Base-by-base conservation (phyloP, 2,888 invertebrate genomes). In the Frankliniella fusca region DNA sequence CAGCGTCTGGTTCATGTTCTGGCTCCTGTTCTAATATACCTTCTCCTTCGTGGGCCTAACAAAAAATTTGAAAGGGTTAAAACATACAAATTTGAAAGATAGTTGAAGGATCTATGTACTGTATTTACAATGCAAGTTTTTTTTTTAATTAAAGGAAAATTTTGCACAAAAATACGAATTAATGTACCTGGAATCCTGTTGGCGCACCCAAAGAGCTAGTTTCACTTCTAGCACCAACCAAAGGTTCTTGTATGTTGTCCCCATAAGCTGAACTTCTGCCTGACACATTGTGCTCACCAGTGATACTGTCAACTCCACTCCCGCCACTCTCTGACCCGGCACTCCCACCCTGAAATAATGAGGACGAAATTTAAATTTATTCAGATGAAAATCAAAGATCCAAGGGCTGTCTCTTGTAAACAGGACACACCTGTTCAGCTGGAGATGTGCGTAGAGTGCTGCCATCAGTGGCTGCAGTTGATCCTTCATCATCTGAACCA, bases 401-500 rank as follows among this genome's bases (percentile, higher is more conserved):
- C 18, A 50, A 50, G 12, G 49, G 48, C 23, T 48, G 49, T 38
- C 12, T 0, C 49, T 15, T 28, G 10, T 49, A 28, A 50, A 20
- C 50, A 81, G 23, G 81, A 84, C 85, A 85, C 85, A 90, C 91
- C 85, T 94, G 94, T 87, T 95, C 95, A 0, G 94, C 94, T 1
- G 95, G 95, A 0, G 94, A 95, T 5, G 94, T 94, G 83, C 97
- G 92, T 84, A 97, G 90, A 0, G 97, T 97, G 81, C 96, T 97
- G 83, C 97, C 97, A 88, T 97, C 97, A 0, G 97, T 97, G 0
- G 97, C 97, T 12, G 97, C 97, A 61, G 97, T 97, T 85, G 97
- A 97, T 82, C 95, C 97, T 88, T 98, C 98, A 88, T 97, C 97
- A 87, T 98, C 98, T 15, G 97, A 97, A 9, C 96, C 97, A 81